phyloP scores from a whole-genome alignment of 2,888 invertebrate genomes.

The Ephialtes manifestator region DNA sequence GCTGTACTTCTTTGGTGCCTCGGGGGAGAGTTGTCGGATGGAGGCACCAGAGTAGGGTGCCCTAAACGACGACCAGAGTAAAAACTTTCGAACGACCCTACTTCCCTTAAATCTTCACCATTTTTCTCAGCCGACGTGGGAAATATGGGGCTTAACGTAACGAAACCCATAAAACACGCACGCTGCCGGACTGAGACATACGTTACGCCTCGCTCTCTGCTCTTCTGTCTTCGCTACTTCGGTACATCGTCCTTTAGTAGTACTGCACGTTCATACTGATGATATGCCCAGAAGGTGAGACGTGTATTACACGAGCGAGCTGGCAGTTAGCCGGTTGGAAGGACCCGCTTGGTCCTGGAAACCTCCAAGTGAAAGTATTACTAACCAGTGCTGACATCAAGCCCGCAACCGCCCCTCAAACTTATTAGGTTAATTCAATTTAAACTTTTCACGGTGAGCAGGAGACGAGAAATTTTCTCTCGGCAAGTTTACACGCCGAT shows the following conservation, averaged over 20 bases:
- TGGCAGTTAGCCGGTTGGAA: not conserved
- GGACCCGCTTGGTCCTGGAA: not conserved
- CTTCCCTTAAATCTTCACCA: constrained; percentile 67
- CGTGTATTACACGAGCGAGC: constrained; percentile 16
- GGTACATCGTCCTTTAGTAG: not conserved
- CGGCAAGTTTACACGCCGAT: constrained; percentile 62
- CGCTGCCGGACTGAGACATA: constrained; percentile 35
- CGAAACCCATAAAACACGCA: constrained; percentile 64
- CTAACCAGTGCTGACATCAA: constrained; percentile 8
- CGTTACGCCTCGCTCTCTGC: constrained; percentile 9
- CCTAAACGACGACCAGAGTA: constrained; percentile 47
- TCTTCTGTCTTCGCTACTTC: constrained; percentile 21
- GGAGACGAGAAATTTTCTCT: constrained; percentile 39
- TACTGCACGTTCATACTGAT: not conserved
- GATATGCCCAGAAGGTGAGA: not conserved
- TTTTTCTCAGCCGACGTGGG: constrained; percentile 52
- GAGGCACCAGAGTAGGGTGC: not conserved
- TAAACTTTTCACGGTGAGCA: constrained; percentile 74
- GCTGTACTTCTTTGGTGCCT: constrained; percentile 29
- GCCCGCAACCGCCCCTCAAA: constrained; percentile 41
- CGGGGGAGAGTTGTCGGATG: constrained; percentile 6
- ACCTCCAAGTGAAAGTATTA: constrained; percentile 14
- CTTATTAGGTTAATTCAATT: constrained; percentile 80
- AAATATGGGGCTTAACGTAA: constrained; percentile 58
- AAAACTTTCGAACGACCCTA: constrained; percentile 61